These are phyloP conservation scores for Xenus cinereus DNA, from an alignment of 2,113 vertebrate species.

Conservation along the genomic window DNA sequence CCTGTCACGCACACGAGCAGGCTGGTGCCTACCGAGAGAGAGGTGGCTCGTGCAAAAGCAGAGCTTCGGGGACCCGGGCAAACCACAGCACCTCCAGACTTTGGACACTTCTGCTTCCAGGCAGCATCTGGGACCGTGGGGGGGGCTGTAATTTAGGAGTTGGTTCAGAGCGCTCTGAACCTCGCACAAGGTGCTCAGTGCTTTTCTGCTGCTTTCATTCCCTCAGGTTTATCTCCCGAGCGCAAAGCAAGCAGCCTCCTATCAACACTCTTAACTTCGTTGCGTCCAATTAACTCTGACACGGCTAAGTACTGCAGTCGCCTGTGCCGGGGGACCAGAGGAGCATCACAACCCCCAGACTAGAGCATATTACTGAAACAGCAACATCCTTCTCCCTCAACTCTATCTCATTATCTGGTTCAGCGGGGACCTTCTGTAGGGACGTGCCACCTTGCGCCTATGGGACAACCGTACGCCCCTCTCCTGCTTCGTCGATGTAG, in stretches of 20 bases:
- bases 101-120: not conserved
- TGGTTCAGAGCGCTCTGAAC: not conserved
- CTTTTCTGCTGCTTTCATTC: not conserved
- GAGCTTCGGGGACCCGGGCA: not conserved
- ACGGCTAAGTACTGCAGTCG: fast-evolving
- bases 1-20: fast-evolving
- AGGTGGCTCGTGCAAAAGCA: not conserved
- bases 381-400: not conserved
- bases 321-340: not conserved
- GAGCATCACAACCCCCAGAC: not conserved
- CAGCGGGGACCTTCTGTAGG: not conserved
- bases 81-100: not conserved
- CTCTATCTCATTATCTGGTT: not conserved
- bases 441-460: not conserved
- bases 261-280: not conserved
- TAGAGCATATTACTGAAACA: not conserved
- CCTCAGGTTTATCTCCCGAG: not conserved
- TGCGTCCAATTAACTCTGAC: not conserved
- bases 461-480: fast-evolving
- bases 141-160: not conserved
- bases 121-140: not conserved
- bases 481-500: not conserved
- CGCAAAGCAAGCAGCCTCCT: not conserved
- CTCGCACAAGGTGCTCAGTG: fast-evolving
- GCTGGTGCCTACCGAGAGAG: not conserved